Percentiles rank a stretch among this genome's conserved stretches.
These are phyloP conservation scores for Crypturellus undulatus DNA, from an alignment of 2,113 vertebrate genomes.

Conservation along the genomic window DNA sequence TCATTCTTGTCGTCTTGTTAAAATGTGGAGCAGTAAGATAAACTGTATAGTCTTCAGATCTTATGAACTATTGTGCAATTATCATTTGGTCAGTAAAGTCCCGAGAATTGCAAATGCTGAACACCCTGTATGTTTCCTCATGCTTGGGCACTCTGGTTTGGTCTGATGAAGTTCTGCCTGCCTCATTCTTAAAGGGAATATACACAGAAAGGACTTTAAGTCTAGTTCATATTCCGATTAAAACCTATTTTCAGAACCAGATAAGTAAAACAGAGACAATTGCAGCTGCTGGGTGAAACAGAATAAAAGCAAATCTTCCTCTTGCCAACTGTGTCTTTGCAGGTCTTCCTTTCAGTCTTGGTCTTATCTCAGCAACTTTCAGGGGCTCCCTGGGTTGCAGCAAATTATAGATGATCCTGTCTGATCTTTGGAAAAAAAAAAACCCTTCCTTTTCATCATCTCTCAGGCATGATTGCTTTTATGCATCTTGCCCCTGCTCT, in stretches of 20 bases:
- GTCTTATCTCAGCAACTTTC: conserved; percentile 17
- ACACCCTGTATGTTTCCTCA: neutral
- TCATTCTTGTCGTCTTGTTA: neutral
- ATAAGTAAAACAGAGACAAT: conserved; percentile 3
- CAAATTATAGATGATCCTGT: conserved; percentile 39
- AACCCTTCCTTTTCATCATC: neutral
- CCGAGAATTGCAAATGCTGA: neutral
- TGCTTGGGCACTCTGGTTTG: neutral
- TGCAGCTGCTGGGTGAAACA: neutral
- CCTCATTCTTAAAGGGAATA: neutral
- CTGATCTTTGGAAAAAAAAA: neutral
- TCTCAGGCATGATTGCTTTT: conserved; percentile 6
- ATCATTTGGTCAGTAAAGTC: neutral
- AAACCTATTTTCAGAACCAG: neutral
- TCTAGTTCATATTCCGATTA: neutral
- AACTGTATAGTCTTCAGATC: neutral
- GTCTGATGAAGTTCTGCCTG: neutral
- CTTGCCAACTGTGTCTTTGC: neutral
- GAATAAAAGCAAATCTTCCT: neutral
- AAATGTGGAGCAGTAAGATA: neutral
- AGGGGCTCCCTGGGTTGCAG: conserved; percentile 20
- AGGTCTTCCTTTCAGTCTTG: conserved; percentile 6
- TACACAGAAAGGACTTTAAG: neutral
- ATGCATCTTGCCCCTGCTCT: neutral
- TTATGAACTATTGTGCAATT: neutral